These are phyloP conservation scores for Drosophila prosaltans DNA, from an alignment of 1,140 invertebrate genomes.

Conservation along the genomic window DNA sequence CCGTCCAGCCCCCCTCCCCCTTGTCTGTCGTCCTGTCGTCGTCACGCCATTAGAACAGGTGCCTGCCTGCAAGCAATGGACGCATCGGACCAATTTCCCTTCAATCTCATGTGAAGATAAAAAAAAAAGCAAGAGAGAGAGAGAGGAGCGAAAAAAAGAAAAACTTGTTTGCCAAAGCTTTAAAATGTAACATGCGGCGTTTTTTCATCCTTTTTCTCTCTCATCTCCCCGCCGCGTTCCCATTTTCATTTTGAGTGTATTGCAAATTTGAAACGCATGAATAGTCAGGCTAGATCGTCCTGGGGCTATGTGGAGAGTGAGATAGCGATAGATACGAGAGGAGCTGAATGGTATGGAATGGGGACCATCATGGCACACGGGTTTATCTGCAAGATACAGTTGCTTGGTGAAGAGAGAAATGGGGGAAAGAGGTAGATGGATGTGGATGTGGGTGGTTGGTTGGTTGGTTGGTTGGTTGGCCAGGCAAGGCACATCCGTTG, in stretches of 20 bases:
- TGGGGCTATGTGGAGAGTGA: constrained; percentile 36
- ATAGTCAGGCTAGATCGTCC: constrained; percentile 68
- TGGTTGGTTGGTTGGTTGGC: constrained; percentile 33
- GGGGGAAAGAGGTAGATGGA: constrained; percentile 5
- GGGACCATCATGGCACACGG: constrained; percentile 37
- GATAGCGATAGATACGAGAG: constrained; percentile 12
- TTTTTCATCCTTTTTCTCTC: constrained; percentile 61
- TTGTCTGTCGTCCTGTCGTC: constrained; percentile 11
- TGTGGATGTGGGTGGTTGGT: constrained; percentile 1
- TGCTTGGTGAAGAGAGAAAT: constrained; percentile 19
- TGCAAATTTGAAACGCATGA: constrained; percentile 77
- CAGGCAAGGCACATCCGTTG: constrained; percentile 66
- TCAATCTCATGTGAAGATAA: constrained; percentile 51
- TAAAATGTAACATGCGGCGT: constrained; percentile 68
- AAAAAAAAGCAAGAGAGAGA: constrained; percentile 16
- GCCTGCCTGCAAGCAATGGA: constrained; percentile 32
- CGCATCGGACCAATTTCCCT: constrained; percentile 22
- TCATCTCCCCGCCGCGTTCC: constrained; percentile 18
- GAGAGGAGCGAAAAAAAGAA: constrained; percentile 3
- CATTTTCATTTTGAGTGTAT: constrained; percentile 62
- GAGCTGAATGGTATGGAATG: not conserved
- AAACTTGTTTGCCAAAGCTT: constrained; percentile 59
- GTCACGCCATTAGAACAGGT: constrained; percentile 55
- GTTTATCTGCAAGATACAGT: constrained; percentile 69
- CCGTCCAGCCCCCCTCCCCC: not conserved